Base-by-base conservation (phyloP, 2,113 vertebrate genomes). In the Stigmatopora argus region DNA sequence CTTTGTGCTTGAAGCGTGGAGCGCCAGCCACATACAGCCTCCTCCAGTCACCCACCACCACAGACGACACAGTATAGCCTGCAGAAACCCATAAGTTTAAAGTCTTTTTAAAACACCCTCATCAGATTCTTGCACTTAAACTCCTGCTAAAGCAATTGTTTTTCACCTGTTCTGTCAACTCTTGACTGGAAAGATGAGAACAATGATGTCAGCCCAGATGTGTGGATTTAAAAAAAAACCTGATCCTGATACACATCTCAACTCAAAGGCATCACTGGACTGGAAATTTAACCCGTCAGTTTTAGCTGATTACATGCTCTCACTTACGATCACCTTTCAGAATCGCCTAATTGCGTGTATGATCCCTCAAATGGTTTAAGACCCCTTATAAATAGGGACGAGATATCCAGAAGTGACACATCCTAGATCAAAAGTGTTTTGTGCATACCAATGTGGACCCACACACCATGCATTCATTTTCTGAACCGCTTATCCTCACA, bases 1-100 rank as follows among this genome's bases (percentile, higher is more conserved):
- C 96, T 86, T 95, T 95, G 87, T 99, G 96, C 85, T 93, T 94
- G 82, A 98, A 98, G 1, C 96, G 91, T 14, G 96, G 96, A 41
- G 96, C 96, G 1, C 96, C 95, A 0, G 96, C 94, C 21, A 98
- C 90, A 0, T 93, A 93, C 10, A 95, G 78, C 38, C 72, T 89
- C 64, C 31, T 91, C 71, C 94, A 92, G 2, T 90, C 79, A 0
- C 84, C 91, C 17, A 94, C 81, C 4, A 83, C 77, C 84, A 98
- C 88, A 0, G 94, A 97, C 0, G 95, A 96, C 35, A 99, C 94
- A 0, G 96, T 90, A 71, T 99, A 99, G 38, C 96, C 96, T 99
- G 76, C n/a, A 62, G 44, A 67, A 23, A 77, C 4, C 48, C 4
- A 58, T 13, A 10, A 9, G 51, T n/a, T 51, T 49, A 49, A 49